phyloP scores from a whole-genome alignment of 2,888 invertebrate genomes.

The Meghimatium bilineatum region DNA sequence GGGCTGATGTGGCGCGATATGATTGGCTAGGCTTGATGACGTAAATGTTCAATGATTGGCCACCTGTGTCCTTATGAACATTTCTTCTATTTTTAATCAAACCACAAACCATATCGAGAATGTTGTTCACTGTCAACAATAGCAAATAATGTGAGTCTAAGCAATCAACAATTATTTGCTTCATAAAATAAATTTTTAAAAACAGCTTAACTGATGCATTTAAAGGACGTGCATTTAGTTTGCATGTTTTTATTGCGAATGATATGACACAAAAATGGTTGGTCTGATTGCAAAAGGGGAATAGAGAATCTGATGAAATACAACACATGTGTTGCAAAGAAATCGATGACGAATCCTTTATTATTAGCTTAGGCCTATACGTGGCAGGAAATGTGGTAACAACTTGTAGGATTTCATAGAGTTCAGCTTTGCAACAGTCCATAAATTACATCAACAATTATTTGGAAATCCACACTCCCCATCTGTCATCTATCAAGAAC shows the following conservation, averaged over 20 bases:
- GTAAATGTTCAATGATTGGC: conserved; percentile 42
- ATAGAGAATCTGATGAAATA: conserved; percentile 13
- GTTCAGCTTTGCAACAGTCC: too few species aligned
- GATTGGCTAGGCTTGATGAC: conserved; percentile 46
- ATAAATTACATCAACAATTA: too few species aligned
- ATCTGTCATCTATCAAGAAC: too few species aligned
- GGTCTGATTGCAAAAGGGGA: not conserved
- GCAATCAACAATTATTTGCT: not conserved
- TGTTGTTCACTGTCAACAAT: not conserved
- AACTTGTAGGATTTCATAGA: too few species aligned
- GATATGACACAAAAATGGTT: not conserved
- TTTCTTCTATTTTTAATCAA: conserved; percentile 21
- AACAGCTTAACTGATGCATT: not conserved
- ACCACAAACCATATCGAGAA: not conserved
- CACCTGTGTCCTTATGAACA: not conserved
- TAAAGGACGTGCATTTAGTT: not conserved
- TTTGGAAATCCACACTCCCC: too few species aligned
- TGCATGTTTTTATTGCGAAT: not conserved
- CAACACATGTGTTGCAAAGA: not conserved
- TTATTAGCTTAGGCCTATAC: too few species aligned
- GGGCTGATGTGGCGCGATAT: conserved; percentile 46
- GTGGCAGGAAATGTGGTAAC: not conserved
- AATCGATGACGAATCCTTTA: conserved; percentile 24
- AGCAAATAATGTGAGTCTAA: not conserved
- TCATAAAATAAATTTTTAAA: not conserved